Evolutionary conservation across 1,140 invertebrate genomes (phyloP).

Genomic region (Asobara japonica): DNA sequence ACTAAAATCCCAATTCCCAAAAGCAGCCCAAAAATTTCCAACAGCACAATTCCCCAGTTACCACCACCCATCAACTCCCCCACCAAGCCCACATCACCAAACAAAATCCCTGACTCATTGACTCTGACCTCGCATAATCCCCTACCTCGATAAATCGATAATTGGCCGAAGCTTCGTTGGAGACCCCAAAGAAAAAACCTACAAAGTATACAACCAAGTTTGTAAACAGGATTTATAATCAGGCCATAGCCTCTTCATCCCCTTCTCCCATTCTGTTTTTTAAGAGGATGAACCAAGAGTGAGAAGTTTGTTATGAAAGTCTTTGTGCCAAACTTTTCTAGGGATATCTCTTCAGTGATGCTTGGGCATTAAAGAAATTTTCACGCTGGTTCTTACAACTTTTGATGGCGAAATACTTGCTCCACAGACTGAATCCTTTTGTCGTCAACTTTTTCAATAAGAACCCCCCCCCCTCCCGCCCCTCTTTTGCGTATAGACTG

Average conservation of each 20-base stretch:
- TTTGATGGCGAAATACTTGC: constrained; percentile 18
- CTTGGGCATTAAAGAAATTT: constrained; percentile 26
- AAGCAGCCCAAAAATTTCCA: too few relatives aligned
- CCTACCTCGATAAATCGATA: background rate
- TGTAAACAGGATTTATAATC: constrained; percentile 35
- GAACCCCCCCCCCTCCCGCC: background rate
- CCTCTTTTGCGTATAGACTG: constrained; percentile 2
- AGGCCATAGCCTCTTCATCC: constrained; percentile 14
- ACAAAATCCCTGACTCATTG: background rate
- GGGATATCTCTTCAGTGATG: background rate
- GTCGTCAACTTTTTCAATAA: constrained; percentile 31
- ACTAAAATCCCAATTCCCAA: too few relatives aligned
- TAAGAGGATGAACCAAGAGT: constrained; percentile 22
- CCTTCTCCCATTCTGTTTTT: background rate
- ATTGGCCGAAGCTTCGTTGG: background rate
- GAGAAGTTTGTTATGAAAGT: constrained; percentile 34
- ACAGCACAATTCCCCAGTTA: too few relatives aligned
- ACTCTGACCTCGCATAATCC: background rate
- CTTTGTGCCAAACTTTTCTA: constrained; percentile 21
- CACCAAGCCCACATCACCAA: background rate
- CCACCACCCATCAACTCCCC: too few relatives aligned
- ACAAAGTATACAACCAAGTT: constrained; percentile 18
- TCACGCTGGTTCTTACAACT: constrained; percentile 17
- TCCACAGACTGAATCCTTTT: constrained; percentile 12
- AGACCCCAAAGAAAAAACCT: background rate